Evolutionary conservation across 1,140 invertebrate species (phyloP), one percentile per base, ranked within the genome.

Genomic region (Drosophila bocqueti): DNA sequence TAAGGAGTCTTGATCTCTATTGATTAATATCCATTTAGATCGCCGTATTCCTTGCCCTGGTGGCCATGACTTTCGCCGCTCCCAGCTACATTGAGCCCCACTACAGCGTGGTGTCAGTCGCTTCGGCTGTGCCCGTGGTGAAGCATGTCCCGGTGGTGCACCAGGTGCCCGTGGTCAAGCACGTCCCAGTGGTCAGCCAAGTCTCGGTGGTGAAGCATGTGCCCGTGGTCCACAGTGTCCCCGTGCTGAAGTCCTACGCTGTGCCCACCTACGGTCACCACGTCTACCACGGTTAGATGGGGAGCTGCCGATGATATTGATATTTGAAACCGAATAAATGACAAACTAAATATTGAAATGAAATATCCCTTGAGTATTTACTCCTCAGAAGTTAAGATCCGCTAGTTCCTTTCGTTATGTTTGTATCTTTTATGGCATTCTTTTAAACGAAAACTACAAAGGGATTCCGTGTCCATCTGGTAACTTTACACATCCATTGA

Each of bases 211-310:
- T 72, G 13, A 71, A 71, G 34, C 50, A 71, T 16, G 75, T 77
- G 0, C 74, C 75, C 16, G 73, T 77, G 54, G 74, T 77, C 9
- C 50, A 59, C 34, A 54, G 42, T 38, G 69, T 73, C 0, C 74
- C 75, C 3, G 74, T 77, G 9, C n/a, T 77, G 18, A 77, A 77
- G 75, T 59, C 75, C 42, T 77, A 61, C 31, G 57, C 34, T 2
- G 50, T 76, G 29, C 42, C 55, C 36, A 26, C 29, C 29, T 77
- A 77, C 15, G 75, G 75, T 10, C 75, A 77, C 47, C 73, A 66
- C 13, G 38, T 69, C 64, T 77, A 77, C 59, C 72, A 75, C 13
- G 55, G 74, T 50, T 55, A 54, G 10, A 11, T 18, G 4, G n/a
- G 1, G n/a, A 4, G 50, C 2, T 16, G 2, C 2, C 3, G 0